Base-by-base conservation (phyloP, 2,797 vertebrate genomes). In the Cossypha polioptera region DNA sequence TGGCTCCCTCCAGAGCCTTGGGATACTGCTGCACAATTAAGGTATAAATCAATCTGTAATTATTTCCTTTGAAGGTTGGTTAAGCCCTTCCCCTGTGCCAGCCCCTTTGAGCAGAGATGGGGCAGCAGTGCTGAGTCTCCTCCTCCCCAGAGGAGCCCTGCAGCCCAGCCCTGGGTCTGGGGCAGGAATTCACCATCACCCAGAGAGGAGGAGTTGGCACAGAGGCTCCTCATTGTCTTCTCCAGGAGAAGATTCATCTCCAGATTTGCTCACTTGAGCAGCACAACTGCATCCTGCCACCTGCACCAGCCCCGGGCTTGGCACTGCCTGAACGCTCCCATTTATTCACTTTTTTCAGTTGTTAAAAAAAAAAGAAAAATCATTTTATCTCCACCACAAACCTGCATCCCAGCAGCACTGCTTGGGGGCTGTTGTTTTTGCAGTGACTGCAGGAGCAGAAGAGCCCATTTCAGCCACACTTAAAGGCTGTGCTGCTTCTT, bases 31-130 rank as follows among this genome's bases (percentile, higher is more conserved):
- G 40, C 69, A 78, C 92, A 92, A 96, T 95, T 95, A 94, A 86
- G 66, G 86, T 43, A 83, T 85, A 96, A 84, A 95, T 95, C 97
- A 92, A 96, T 96, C 89, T 81, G 74, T 78, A 94, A 96, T 96
- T 94, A 92, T 96, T 97, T 86, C 17, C 3, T 84, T 84, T 84
- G 93, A 95, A 97, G 95, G 97, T 88, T 95, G 80, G 97, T 98
- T 92, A 94, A 95, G 92, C 96, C 91, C 65, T 92, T 97, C 92
- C 94, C 89, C 94, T 40, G 33, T 10, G n/a, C 88, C 93, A 97
- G 95, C 95, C 95, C 94, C 93, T 82, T 33, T 35, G 53, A 58
- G 88, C 65, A 65, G 93, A 74, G 96, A 87, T 54, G 79, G 92
- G 86, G 68, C 90, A 97, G 93, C 83, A 88, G 93, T 93, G 67